phyloP scores from a whole-genome alignment of 2,888 invertebrate species.

The Amorpha juglandis region DNA sequence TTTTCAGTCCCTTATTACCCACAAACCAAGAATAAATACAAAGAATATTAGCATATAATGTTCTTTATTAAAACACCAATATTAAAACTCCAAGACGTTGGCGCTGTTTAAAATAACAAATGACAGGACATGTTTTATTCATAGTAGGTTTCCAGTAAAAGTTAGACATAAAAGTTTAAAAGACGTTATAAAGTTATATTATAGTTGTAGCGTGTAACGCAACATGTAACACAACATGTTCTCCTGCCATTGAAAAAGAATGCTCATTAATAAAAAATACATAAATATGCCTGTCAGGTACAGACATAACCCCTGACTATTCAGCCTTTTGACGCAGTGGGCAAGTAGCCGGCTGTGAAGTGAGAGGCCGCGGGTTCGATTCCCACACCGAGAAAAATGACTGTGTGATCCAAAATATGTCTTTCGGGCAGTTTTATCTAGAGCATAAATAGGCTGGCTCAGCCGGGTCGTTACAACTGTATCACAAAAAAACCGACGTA shows the following conservation, averaged over 20 bases:
- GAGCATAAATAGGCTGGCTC: too few relatives aligned
- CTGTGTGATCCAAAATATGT: too few relatives aligned
- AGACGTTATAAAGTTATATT: constrained; percentile 39
- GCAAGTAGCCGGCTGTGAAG: too few relatives aligned
- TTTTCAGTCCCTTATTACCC: background rate
- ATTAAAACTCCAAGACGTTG: constrained; percentile 63
- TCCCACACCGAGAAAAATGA: too few relatives aligned
- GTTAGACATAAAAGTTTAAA: constrained; percentile 64
- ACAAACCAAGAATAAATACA: background rate
- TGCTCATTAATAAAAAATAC: too few relatives aligned
- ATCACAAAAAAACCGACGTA: too few relatives aligned
- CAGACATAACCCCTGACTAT: too few relatives aligned
- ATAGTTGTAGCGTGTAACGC: constrained; percentile 8
- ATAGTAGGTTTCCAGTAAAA: constrained; percentile 59
- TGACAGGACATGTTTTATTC: constrained; percentile 74
- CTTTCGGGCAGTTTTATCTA: too few relatives aligned
- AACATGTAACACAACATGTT: background rate
- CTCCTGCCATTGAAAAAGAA: background rate
- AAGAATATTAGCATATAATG: constrained; percentile 24
- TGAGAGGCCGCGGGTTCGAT: too few relatives aligned
- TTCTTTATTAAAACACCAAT: constrained; percentile 29
- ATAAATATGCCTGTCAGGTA: too few relatives aligned
- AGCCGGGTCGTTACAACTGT: too few relatives aligned
- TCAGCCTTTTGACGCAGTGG: too few relatives aligned
- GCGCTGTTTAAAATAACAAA: constrained; percentile 70